Percentiles rank a stretch among this genome's conserved stretches.
These are phyloP conservation scores for Nemotelus pantherinus DNA, from an alignment of 2,888 invertebrate genomes.

Conservation along the genomic window DNA sequence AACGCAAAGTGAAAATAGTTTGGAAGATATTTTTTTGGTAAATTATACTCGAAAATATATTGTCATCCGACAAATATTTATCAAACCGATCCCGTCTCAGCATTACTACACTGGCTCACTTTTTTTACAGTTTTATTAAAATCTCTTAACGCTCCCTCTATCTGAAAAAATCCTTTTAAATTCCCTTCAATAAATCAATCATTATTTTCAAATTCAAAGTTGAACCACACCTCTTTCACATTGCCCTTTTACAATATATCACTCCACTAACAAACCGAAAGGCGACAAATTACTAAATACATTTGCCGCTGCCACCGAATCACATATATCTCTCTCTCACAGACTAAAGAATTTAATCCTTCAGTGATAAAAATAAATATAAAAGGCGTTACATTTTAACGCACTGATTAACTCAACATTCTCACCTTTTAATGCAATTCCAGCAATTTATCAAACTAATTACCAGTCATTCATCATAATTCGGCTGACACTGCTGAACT, in stretches of 20 bases:
- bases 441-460: slow-evolving; percentile 46
- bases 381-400: slow-evolving; percentile 45
- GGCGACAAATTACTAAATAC: slow-evolving; percentile 17
- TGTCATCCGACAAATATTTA: too few species aligned
- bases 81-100: too few species aligned
- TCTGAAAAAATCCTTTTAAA: slow-evolving; percentile 5
- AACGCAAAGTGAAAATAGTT: too few species aligned
- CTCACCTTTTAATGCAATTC: slow-evolving; percentile 49
- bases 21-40: too few species aligned
- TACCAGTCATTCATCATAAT: slow-evolving; percentile 43
- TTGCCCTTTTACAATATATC: slow-evolving; percentile 26
- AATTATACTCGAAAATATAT: too few species aligned
- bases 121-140: background rate
- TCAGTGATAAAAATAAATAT: slow-evolving; percentile 48
- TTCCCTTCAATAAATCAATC: slow-evolving; percentile 32
- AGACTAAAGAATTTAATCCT: slow-evolving; percentile 39
- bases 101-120: too few species aligned
- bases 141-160: background rate
- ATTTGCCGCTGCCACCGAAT: background rate
- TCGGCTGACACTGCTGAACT: slow-evolving; percentile 29
- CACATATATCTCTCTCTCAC: too few species aligned
- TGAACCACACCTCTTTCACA: slow-evolving; percentile 13
- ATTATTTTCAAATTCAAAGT: slow-evolving; percentile 7
- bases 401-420: slow-evolving; percentile 46
- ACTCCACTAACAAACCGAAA: slow-evolving; percentile 22